Base-by-base conservation (phyloP, 2,888 invertebrate species). In the Drosophila mercatorum region DNA sequence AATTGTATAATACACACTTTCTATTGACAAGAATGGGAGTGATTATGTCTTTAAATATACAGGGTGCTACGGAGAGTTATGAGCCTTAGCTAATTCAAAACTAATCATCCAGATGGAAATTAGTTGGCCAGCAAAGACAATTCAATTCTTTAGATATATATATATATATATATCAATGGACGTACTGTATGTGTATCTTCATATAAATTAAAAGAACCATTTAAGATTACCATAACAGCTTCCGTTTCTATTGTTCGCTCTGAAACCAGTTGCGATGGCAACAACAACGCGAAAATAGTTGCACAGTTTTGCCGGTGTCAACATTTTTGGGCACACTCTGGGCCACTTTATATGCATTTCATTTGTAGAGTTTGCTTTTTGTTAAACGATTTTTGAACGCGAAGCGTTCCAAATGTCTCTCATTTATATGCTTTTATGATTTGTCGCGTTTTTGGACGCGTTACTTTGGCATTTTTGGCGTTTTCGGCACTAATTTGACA, bases 401-500 rank as follows among this genome's bases (percentile, higher is more conserved):
- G 60, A 41, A 63, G 57, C 67, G 46, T 61, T 59, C 41, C 34
- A 47, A 43, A 44, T 26, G 65, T 31, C 28, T 63, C 38, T 73
- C 49, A 41, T 60, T 53, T 62, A 6, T n/a, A 36, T 55, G n/a
- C n/a, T 55, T 55, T 55, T 53, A 26, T 41, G 55, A 55, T 68
- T 68, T 75, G 78, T 78, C 63, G 75, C 73, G 38, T 53, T 43
- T 55, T 63, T 49, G 17, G 36, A 46, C 44, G 64, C 56, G 53
- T 51, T 68, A 53, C 72, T 76, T 85, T 71, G 60, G 64, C 56
- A 63, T 40, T 49, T 59, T 59, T 49, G 59, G 40, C 59, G 49
- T 73, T 80, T 73, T 83, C 86, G 83, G 78, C 83, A 84, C 74
- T 88, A 84, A 84, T 86, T 88, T 81, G 89, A 86, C 83, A 84